phyloP scores from a whole-genome alignment of 2,797 vertebrate species.

The Margarornis squamiger region DNA sequence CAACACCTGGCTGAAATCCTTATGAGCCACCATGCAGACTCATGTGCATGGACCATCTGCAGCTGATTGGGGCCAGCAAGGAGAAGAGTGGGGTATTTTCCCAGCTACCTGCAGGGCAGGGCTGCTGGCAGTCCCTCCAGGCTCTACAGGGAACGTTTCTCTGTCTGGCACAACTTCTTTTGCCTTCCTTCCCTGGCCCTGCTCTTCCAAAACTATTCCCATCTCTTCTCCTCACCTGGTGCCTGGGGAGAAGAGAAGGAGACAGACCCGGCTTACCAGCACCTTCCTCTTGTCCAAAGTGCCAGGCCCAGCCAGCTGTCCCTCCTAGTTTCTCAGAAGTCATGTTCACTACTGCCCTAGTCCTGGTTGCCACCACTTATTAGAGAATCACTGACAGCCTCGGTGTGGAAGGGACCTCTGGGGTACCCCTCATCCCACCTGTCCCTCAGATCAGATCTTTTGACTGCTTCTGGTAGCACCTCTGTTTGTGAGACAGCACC shows the following conservation, averaged over 20 bases:
- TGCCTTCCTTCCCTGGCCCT: not conserved
- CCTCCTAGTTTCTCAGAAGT: not conserved
- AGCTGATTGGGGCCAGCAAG: not conserved
- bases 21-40: fast-evolving
- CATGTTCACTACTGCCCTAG: not conserved
- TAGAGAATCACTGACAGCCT: not conserved
- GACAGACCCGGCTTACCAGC: not conserved
- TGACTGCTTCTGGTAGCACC: not conserved
- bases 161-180: not conserved
- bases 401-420: not conserved
- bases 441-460: not conserved
- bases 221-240: not conserved
- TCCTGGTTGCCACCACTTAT: not conserved
- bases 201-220: not conserved
- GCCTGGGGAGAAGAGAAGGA: not conserved
- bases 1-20: not conserved
- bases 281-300: not conserved
- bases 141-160: not conserved
- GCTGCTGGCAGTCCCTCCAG: not conserved
- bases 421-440: not conserved
- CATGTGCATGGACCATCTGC: not conserved
- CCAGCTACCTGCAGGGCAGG: not conserved
- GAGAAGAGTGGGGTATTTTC: not conserved
- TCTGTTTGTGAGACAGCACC: not conserved
- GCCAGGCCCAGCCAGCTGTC: not conserved